Evolutionary conservation across 2,888 invertebrate species (phyloP).

Genomic region (Heliconius cydno): DNA sequence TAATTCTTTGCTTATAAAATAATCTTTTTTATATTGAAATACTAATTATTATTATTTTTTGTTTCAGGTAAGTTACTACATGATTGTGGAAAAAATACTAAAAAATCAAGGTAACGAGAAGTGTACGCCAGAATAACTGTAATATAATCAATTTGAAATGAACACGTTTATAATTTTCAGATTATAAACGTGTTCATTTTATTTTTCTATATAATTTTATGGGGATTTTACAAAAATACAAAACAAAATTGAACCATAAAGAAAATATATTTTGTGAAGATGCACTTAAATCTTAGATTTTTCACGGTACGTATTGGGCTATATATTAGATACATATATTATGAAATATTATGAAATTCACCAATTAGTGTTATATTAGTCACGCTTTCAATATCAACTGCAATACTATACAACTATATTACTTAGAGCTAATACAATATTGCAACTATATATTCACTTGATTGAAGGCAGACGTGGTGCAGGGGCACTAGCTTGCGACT

Average conservation of each 20-base stretch:
- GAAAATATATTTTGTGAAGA: not conserved
- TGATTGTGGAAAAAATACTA: not conserved
- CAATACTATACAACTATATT: not conserved
- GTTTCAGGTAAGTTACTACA: conserved; percentile 5
- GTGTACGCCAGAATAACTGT: not conserved
- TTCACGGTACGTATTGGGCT: no score
- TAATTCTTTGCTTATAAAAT: no score
- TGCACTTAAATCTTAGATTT: not conserved
- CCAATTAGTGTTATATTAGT: not conserved
- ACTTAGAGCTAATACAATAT: not conserved
- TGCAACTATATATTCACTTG: not conserved
- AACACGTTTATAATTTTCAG: not conserved
- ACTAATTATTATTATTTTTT: not conserved
- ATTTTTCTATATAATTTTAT: not conserved
- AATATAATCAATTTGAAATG: not conserved
- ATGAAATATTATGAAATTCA: not conserved
- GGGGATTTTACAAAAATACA: not conserved
- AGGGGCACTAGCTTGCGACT: not conserved
- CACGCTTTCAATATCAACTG: not conserved
- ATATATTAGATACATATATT: not conserved
- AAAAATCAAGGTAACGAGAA: no score
- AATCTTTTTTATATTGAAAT: not conserved
- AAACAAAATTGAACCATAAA: no score
- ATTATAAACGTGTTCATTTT: not conserved
- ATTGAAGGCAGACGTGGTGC: not conserved